Base-by-base conservation (phyloP, 1,140 invertebrate genomes). In the Drosophila guanche region DNA sequence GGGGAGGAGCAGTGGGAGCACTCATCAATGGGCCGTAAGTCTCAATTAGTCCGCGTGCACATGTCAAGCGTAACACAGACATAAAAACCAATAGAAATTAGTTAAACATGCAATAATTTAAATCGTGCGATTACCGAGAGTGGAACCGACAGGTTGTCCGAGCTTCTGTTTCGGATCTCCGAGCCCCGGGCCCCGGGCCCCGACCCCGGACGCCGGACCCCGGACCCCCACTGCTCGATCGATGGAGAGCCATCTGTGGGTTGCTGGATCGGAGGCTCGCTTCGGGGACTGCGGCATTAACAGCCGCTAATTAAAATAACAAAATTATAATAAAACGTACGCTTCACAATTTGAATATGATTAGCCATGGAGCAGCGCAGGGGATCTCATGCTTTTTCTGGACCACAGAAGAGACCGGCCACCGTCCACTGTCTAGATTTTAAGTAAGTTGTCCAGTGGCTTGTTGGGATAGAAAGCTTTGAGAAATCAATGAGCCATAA, bases 261-360 rank as follows among this genome's bases (percentile, higher is more conserved):
- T 3, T 10, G 29, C 29, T 33, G 29, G 29, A 20, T 20, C 16
- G 16, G 16, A 20, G 29, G 8, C 29, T 33, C 16, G 16, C 16
- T 20, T 20, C 16, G 16, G 3, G 27, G 23, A 25, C 27, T 22
- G 1, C 10, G 54, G 41, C 62, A 72, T 69, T 77, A 80, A 73
- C 59, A 63, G 58, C 56, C 52, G 71, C 76, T 85, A 79, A 85
- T 85, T 85, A 85, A 85, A 78, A 84, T 79, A 79, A 84, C 71
- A 68, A 78, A 86, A 79, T 80, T 85, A 80, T 85, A 76, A 85
- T 85, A 76, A 85, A 85, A 76, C 76, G 56, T 79, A 74, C 57
- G 73, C 62, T 84, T 70, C 27, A 59, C 40, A 57, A 80, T 85
- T 77, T 80, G 81, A 80, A 85, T 85, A 77, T 86, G 65, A 81